These are phyloP conservation scores for Reinhardtius hippoglossoides DNA, from an alignment of 2,113 vertebrate genomes.

Conservation along the genomic window DNA sequence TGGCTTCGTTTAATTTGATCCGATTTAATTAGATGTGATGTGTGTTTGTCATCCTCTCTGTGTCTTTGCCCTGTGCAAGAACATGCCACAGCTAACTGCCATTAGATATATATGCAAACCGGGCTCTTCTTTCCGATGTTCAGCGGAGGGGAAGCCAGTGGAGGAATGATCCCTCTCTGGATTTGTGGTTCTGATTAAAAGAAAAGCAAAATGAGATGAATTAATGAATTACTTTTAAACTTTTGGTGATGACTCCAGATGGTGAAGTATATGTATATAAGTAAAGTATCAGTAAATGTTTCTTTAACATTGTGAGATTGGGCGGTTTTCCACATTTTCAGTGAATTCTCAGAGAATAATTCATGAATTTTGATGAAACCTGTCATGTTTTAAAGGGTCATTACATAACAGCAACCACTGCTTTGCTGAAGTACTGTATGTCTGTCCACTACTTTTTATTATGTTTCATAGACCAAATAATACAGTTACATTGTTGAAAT, in stretches of 20 bases:
- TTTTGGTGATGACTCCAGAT: neutral
- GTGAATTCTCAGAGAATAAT: too few species aligned
- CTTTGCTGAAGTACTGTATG: too few species aligned
- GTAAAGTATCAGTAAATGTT: too few species aligned
- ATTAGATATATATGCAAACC: neutral
- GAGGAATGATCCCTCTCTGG: neutral
- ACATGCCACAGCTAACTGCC: slow-evolving; percentile 10
- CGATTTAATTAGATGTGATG: slow-evolving; percentile 38
- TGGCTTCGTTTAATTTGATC: slow-evolving; percentile 30
- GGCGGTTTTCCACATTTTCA: too few species aligned
- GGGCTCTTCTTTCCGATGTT: neutral
- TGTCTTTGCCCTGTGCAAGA: slow-evolving; percentile 31
- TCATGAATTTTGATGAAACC: too few species aligned
- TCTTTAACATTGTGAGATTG: too few species aligned
- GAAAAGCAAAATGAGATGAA: neutral
- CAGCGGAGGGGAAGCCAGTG: neutral
- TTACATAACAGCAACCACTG: too few species aligned
- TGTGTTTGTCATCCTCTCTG: slow-evolving; percentile 4
- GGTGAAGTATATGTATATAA: too few species aligned
- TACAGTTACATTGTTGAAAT: too few species aligned
- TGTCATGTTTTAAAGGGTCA: too few species aligned
- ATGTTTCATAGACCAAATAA: too few species aligned
- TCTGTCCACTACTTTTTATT: too few species aligned
- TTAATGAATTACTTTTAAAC: neutral
- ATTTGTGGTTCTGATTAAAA: neutral